phyloP scores from a whole-genome alignment of 2,888 invertebrate genomes.

The Thecophora atra region DNA sequence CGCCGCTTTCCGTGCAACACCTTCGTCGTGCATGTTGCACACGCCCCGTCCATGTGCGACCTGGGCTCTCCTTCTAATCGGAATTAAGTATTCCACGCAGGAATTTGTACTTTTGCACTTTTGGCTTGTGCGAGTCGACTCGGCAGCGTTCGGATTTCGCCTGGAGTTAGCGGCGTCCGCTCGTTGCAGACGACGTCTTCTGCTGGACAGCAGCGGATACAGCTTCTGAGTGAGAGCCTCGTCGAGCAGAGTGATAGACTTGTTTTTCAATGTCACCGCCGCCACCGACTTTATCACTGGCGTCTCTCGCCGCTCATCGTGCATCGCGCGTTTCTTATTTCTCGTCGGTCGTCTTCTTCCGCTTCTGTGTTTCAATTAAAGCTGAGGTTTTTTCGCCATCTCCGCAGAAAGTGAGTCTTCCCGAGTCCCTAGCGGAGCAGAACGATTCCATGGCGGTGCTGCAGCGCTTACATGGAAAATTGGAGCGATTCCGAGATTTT shows the following conservation, averaged over 20 bases:
- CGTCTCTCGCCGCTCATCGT: constrained; percentile 39
- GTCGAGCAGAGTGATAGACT: not conserved
- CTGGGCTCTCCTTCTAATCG: constrained; percentile 2
- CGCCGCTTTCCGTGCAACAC: not conserved
- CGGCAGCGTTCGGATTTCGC: constrained; percentile 40
- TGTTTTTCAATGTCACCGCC: constrained; percentile 7
- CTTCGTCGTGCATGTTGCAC: not conserved
- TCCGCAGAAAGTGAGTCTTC: not conserved
- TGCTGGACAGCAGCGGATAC: not conserved
- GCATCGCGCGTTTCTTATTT: not conserved
- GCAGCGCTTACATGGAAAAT: constrained; percentile 52
- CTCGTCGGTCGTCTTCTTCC: not conserved
- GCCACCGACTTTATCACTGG: constrained; percentile 28
- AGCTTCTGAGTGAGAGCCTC: not conserved
- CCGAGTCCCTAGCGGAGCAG: not conserved
- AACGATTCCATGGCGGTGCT: constrained; percentile 54
- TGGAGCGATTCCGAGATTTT: constrained; percentile 20
- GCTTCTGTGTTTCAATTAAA: constrained; percentile 30
- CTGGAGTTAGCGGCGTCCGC: constrained; percentile 48
- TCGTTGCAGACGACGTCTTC: constrained; percentile 33
- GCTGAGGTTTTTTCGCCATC: not conserved
- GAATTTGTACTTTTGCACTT: constrained; percentile 66
- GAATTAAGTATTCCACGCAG: constrained; percentile 63
- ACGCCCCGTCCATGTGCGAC: not conserved
- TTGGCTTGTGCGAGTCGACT: constrained; percentile 40